Percentiles rank a stretch among this genome's conserved stretches.
These are phyloP conservation scores for Triplophysa siluroides DNA, from an alignment of 2,113 vertebrate genomes.

Conservation along the genomic window DNA sequence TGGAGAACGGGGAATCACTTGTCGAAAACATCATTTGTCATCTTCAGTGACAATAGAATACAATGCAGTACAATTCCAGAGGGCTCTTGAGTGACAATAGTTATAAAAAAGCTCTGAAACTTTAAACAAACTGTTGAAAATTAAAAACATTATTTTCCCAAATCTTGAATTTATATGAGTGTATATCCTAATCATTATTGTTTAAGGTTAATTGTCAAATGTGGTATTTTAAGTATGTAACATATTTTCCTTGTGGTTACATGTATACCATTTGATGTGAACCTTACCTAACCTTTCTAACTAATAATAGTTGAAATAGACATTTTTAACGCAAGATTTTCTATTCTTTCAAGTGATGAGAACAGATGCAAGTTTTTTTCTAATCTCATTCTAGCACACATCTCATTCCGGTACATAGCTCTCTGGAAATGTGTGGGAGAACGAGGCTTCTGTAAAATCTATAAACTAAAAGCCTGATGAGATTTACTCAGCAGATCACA, in stretches of 20 bases:
- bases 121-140: neutral
- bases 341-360: too few species aligned
- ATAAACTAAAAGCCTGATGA: constrained; percentile 17
- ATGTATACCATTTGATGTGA: too few species aligned
- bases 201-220: too few species aligned
- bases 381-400: neutral
- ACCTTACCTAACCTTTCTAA: too few species aligned
- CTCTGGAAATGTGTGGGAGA: neutral
- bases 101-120: neutral
- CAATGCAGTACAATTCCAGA: neutral
- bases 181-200: too few species aligned
- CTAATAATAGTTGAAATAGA: too few species aligned
- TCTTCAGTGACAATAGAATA: neutral
- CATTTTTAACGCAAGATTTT: too few species aligned
- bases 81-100: neutral
- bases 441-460: neutral
- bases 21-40: constrained; percentile 14
- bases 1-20: constrained; percentile 24
- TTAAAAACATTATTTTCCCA: too few species aligned
- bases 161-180: too few species aligned
- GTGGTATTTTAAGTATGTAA: too few species aligned
- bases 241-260: too few species aligned
- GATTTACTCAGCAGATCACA: constrained; percentile 12
- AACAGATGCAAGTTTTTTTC: too few species aligned
- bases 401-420: neutral